These are phyloP conservation scores for Anarrhichthys ocellatus DNA, from an alignment of 2,113 vertebrate species.

Conservation along the genomic window DNA sequence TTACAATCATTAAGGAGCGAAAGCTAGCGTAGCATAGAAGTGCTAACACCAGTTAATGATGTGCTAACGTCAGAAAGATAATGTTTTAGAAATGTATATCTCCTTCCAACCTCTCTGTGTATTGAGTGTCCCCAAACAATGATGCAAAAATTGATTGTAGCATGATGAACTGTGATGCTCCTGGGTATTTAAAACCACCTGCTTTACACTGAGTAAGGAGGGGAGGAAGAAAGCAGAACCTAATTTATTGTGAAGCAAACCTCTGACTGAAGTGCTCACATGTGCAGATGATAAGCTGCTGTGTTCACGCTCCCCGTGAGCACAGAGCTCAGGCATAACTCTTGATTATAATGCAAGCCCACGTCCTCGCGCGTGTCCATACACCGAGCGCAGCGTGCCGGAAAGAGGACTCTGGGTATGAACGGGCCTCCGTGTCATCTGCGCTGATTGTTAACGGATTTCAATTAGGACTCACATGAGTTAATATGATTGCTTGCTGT, in stretches of 20 bases:
- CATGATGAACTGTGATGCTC: too few relatives aligned
- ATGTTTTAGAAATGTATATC: too few relatives aligned
- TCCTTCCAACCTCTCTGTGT: too few relatives aligned
- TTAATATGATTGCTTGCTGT: constrained; percentile 79
- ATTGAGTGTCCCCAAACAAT: too few relatives aligned
- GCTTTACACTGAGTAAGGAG: not conserved
- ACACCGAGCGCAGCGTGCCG: constrained; percentile 24
- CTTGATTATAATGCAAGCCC: constrained; percentile 53
- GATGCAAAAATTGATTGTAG: too few relatives aligned
- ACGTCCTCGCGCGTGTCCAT: constrained; percentile 28
- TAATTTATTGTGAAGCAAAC: constrained; percentile 12
- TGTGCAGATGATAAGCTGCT: constrained; percentile 26
- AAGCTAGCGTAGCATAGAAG: too few relatives aligned
- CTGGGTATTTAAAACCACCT: constrained; percentile 1
- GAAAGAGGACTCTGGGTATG: constrained; percentile 32
- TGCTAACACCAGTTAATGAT: not conserved
- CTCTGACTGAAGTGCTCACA: constrained; percentile 11
- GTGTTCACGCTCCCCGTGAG: constrained; percentile 17
- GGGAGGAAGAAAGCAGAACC: not conserved
- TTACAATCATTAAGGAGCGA: not conserved
- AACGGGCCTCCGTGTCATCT: constrained; percentile 43
- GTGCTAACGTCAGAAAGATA: not conserved
- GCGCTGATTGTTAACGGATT: constrained; percentile 76
- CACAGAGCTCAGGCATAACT: constrained; percentile 35
- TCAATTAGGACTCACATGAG: constrained; percentile 76